phyloP scores from a whole-genome alignment of 2,113 vertebrate species.

The Oreotrochilus melanogaster region DNA sequence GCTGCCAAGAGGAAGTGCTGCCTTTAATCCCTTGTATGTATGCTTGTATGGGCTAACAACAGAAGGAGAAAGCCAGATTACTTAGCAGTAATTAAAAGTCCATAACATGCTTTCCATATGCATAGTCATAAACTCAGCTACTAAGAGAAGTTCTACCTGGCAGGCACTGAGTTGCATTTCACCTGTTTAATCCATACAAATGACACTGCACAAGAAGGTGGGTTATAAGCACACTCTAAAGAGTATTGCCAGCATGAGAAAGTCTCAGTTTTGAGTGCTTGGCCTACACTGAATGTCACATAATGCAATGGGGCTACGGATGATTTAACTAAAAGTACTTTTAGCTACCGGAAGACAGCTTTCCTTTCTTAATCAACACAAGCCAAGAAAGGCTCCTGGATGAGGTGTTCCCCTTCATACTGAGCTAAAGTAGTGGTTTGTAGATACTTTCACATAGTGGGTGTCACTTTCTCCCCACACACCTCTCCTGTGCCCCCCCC shows the following conservation, averaged over 20 bases:
- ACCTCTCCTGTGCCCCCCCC: neutral
- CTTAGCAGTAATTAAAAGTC: neutral
- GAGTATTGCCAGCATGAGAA: accelerated
- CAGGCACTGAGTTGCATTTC: neutral
- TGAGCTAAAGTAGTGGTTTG: neutral
- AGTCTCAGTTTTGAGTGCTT: neutral
- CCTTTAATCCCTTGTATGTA: neutral
- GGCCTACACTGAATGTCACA: neutral
- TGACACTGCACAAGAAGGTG: neutral
- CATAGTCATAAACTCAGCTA: neutral
- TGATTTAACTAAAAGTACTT: neutral
- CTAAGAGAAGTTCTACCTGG: neutral
- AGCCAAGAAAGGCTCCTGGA: neutral
- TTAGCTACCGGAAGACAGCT: neutral
- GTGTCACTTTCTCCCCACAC: neutral
- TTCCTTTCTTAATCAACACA: neutral
- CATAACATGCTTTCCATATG: neutral
- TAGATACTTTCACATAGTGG: neutral
- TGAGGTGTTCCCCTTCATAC: neutral
- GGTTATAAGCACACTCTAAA: neutral
- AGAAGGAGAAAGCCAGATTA: neutral
- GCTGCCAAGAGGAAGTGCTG: neutral
- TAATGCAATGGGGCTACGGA: neutral
- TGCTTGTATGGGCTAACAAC: neutral
- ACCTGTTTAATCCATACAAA: neutral